Evolutionary conservation across 1,140 invertebrate species (phyloP), one percentile per base, ranked within the genome.

Genomic region (Anagrus nilaparvatae): DNA sequence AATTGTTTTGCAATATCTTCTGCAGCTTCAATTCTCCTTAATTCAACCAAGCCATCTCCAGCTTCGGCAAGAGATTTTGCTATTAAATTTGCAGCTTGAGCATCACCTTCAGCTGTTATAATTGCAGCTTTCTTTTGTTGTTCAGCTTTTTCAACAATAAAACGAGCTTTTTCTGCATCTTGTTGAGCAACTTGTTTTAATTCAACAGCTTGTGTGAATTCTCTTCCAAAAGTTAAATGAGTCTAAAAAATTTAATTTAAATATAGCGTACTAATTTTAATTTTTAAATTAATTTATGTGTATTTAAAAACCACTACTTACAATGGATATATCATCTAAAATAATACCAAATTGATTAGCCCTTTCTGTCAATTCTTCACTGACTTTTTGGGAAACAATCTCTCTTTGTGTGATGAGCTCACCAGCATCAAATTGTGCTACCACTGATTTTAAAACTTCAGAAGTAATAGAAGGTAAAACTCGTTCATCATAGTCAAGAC

Each of bases 171-270:
- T 67, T 99, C 97, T 8, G 97, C 97, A 34, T 99, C 97, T 70
- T 99, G 97, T 66, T 99, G 97, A 2, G 97, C 97, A 3, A 99
- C 97, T 73, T 99, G 97, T 71, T 99, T 99, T 73, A 97, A 79
- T 72, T 99, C 97, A 34, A 99, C 97, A 54, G 97, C 97, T 56
- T 86, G 82, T 20, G 96, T 99, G 69, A 99, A 99, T 67, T 99
- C 97, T 64, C 85, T 84, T 23, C 95, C 95, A 68, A 99, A 99
- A 8, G 93, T 96, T 61, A 99, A 83, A 72, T 98, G 95, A 44
- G 95, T 98, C 82, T 87, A 56, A 27, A 49, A 37, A 38, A 44
- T 29, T 36, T 3, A 10, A 24, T 5, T 19, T n/a, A 27, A 13
- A 19, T 32, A 9, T 17, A 33, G 18, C 9, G 6, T n/a, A 8